A percentile compares a stretch with the other conserved stretches of the same genome.
Evolutionary conservation across 2,888 invertebrate species (phyloP).

Genomic region (Polyommatus icarus): DNA sequence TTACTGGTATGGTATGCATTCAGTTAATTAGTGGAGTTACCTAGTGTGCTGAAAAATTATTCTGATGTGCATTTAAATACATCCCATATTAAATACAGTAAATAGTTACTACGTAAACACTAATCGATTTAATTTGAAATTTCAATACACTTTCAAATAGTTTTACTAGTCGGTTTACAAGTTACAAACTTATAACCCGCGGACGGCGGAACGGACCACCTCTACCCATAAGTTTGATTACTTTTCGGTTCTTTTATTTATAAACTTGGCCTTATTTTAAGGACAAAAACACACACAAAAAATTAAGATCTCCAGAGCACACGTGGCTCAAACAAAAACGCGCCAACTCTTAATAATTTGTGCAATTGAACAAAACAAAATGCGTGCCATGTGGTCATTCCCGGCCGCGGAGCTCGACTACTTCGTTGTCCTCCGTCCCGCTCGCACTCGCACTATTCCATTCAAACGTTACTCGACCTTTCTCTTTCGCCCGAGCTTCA

Average conservation of each 20-base stretch:
- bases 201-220: neutral
- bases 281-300: constrained; percentile 51
- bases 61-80: too few species aligned
- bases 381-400: constrained; percentile 76
- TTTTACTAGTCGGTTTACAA: too few species aligned
- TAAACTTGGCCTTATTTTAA: constrained; percentile 9
- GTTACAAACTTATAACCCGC: too few species aligned
- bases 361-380: constrained; percentile 68
- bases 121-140: too few species aligned
- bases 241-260: constrained; percentile 11
- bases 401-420: constrained; percentile 61
- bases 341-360: constrained; percentile 68
- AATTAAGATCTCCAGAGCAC: constrained; percentile 54
- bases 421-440: constrained; percentile 59
- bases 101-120: too few species aligned
- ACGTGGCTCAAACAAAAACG: constrained; percentile 59
- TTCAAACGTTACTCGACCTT: constrained; percentile 54
- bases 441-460: constrained; percentile 48
- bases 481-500: constrained; percentile 63
- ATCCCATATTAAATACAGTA: too few species aligned
- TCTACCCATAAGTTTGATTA: neutral
- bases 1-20: too few species aligned
- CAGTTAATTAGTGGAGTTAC: too few species aligned
- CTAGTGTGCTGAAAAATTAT: too few species aligned
- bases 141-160: too few species aligned